Evolutionary conservation across 2,113 vertebrate genomes (phyloP), one percentile per base, ranked within the genome.

Genomic region (Nesoenas mayeri): DNA sequence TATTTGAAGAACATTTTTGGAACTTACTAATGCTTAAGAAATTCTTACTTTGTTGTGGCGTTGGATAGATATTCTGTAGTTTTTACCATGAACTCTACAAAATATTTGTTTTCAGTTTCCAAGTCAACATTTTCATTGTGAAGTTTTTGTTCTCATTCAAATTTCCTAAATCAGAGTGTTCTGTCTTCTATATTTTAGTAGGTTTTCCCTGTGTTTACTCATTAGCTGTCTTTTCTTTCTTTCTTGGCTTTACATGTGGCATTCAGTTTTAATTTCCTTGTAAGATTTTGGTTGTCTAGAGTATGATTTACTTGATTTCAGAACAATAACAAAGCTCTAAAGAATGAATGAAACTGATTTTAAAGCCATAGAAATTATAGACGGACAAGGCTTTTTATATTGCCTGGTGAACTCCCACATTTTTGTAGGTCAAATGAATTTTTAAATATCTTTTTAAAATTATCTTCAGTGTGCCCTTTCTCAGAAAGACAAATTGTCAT

Each of bases 381-480:
- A 44, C 12, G n/a, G 44, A 12, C 4, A 48, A 54, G 3, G 0
- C 15, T 44, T 56, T 64, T 50, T 36, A 19, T 4, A 34, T 26
- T 47, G 1, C 16, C 21, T 71, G 0, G 3, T 36, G 16, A 78
- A 28, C 69, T 79, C 15, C 9, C 5, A 13, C 3, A 3, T 22
- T 66, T 88, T 47, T 47, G 2, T 34, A 31, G 1, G 4, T 34
- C 5, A 44, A 36, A 72, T 47, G 5, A 31, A 51, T 64, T 47
- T 90, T 44, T 50, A 7, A 62, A 4, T 5, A 14, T 31, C 40
- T 57, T 81, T 84, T 29, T 2, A 60, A 65, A 72, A 42, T 31
- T 0, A 29, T 6, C 5, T 3, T 4, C 1, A 19, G 1, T 31
- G 8, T 53, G 15, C 3, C 29, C 4, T 48, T 66, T 66, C 32